Conservation (phyloP, 2,113 vertebrate species). For the Philantomba maxwellii region DNA sequence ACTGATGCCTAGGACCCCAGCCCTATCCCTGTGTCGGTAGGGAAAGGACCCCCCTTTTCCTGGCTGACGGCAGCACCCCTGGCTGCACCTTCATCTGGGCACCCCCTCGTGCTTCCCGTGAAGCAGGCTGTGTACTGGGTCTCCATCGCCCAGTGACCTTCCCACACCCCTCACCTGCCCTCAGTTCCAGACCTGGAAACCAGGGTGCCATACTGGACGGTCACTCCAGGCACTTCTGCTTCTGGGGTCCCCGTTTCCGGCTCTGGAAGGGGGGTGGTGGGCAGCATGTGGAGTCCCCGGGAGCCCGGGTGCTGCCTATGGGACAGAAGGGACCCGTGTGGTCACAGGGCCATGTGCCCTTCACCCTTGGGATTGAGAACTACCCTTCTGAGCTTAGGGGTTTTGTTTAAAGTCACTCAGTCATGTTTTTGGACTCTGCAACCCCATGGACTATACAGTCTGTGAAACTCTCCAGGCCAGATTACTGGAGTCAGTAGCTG, state of each 20-base stretch:
- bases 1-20: neutral
- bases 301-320: neutral
- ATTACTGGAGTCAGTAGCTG: neutral
- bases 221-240: neutral
- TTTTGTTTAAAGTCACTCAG: neutral
- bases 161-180: neutral
- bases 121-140: no score
- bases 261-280: neutral
- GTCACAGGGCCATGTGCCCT: neutral
- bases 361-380: neutral
- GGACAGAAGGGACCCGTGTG: neutral
- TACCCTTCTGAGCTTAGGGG: neutral
- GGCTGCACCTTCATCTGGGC: neutral
- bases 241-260: fast-evolving
- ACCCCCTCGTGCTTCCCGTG: neutral
- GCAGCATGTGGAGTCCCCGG: neutral
- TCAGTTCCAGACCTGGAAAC: neutral
- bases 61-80: neutral
- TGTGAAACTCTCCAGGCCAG: neutral
- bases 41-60: neutral
- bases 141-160: neutral
- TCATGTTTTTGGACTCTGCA: neutral
- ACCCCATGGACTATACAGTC: neutral
- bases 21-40: neutral
- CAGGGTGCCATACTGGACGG: fast-evolving